These are phyloP conservation scores for Copidosoma floridanum DNA, from an alignment of 1,140 invertebrate species.

Conservation along the genomic window DNA sequence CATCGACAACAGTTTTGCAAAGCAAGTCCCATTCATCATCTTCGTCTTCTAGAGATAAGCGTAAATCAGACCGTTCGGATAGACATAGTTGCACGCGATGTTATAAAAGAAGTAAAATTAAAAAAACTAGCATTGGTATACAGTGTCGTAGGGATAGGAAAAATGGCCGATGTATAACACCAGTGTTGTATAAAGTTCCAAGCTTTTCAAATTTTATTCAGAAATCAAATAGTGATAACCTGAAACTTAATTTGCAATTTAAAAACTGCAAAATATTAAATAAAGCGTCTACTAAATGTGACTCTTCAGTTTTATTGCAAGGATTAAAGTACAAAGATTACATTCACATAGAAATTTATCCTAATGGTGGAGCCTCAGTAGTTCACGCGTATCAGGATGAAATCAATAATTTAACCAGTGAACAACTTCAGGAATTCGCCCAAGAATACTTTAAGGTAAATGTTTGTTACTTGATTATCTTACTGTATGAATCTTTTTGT, in stretches of 20 bases:
- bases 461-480: not conserved
- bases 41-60: constrained; percentile 45
- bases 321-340: constrained; percentile 71
- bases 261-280: constrained; percentile 52
- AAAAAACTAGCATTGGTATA: constrained; percentile 62
- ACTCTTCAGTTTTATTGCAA: constrained; percentile 47
- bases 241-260: constrained; percentile 49
- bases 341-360: constrained; percentile 86
- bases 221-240: constrained; percentile 42
- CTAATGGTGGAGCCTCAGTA: constrained; percentile 92
- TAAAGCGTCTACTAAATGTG: constrained; percentile 45
- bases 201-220: constrained; percentile 26
- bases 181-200: constrained; percentile 40
- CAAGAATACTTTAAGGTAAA: constrained; percentile 84
- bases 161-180: constrained; percentile 2
- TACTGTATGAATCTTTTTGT: too few relatives aligned
- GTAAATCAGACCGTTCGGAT: constrained; percentile 43
- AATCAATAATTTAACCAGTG: constrained; percentile 71
- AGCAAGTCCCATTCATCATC: constrained; percentile 32
- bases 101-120: constrained; percentile 63
- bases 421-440: constrained; percentile 79
- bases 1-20: constrained; percentile 17
- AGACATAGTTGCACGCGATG: constrained; percentile 61
- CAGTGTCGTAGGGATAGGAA: constrained; percentile 59
- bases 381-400: constrained; percentile 93